Evolutionary conservation across 2,797 vertebrate species (phyloP).

Genomic region (Premnoplex brunnescens): DNA sequence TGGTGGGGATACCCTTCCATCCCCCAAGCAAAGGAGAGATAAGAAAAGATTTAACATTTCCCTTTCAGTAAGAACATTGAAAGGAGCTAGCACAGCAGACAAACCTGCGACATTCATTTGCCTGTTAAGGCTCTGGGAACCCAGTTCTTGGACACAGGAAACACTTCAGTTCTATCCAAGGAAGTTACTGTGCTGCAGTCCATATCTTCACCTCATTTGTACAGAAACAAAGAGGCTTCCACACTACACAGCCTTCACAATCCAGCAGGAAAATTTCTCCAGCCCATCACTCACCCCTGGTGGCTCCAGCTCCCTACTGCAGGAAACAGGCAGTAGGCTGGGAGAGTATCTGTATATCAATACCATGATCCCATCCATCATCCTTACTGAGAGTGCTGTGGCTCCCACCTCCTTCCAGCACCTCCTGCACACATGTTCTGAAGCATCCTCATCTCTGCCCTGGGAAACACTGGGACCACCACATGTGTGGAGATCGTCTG

Average conservation of each 20-base stretch:
- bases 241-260: not conserved
- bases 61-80: not conserved
- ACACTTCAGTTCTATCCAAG: not conserved
- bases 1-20: not conserved
- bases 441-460: fast-evolving
- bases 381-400: not conserved
- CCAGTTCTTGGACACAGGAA: not conserved
- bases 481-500: fast-evolving
- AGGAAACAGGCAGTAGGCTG: not conserved
- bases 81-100: not conserved
- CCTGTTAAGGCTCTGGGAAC: not conserved
- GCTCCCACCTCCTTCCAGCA: not conserved
- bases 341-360: not conserved
- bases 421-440: fast-evolving
- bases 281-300: not conserved
- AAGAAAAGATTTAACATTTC: not conserved
- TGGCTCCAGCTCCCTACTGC: not conserved
- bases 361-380: not conserved
- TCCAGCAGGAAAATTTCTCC: not conserved
- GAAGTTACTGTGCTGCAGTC: not conserved
- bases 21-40: not conserved
- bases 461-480: not conserved
- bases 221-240: not conserved
- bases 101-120: fast-evolving
- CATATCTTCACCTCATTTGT: not conserved